These are phyloP conservation scores for Rhodinocichla rosea DNA, from an alignment of 2,113 vertebrate genomes.

Conservation along the genomic window DNA sequence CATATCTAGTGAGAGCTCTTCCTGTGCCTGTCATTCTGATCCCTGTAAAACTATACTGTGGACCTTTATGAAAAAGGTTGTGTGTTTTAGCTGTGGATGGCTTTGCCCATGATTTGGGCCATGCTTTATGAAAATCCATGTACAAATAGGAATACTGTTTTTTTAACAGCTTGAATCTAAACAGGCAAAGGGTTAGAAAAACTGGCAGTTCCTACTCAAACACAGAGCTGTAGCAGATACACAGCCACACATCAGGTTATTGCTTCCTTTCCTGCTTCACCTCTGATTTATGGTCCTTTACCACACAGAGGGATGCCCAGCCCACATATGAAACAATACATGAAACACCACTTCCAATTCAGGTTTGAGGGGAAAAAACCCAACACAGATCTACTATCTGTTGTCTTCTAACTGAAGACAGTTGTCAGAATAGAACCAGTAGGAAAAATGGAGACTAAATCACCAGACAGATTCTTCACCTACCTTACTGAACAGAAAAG, in stretches of 20 bases:
- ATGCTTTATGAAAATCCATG: neutral
- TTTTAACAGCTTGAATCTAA: neutral
- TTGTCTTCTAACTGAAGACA: neutral
- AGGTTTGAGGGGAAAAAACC: accelerated
- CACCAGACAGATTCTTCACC: neutral
- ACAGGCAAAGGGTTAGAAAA: neutral
- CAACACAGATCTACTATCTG: neutral
- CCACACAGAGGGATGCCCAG: neutral
- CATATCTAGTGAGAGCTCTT: accelerated
- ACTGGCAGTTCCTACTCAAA: no score
- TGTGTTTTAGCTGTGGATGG: neutral
- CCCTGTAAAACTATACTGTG: neutral
- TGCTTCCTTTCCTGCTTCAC: neutral
- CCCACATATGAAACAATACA: neutral
- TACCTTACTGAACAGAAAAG: neutral
- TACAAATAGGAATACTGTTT: neutral
- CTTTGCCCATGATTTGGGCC: neutral
- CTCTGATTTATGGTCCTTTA: neutral
- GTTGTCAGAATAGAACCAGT: accelerated
- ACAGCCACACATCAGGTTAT: neutral
- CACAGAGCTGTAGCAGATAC: neutral
- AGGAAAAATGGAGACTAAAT: neutral
- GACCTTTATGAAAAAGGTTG: neutral
- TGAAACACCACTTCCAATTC: neutral
- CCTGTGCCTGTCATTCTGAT: neutral